Conservation (phyloP, 1,140 invertebrate genomes). For the Aricia agestis region DNA sequence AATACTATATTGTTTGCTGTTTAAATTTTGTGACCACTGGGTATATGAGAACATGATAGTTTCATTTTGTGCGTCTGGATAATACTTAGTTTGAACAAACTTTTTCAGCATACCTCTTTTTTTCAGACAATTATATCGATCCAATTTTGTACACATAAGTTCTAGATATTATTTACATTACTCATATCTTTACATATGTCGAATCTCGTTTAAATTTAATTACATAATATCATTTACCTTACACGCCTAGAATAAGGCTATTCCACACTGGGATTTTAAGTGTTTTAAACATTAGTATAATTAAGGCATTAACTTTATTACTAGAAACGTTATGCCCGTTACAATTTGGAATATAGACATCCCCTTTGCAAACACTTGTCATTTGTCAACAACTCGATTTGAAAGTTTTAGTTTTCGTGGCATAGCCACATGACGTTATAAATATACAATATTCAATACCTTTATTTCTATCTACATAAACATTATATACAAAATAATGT, state of each 20-base stretch:
- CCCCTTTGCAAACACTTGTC: background rate
- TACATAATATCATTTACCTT: background rate
- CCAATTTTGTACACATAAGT: background rate
- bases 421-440: slow-evolving; percentile 19
- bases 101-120: background rate
- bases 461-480: slow-evolving; percentile 47
- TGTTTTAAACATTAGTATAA: background rate
- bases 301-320: slow-evolving; percentile 3
- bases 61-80: background rate
- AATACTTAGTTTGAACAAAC: background rate
- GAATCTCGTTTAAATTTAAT: background rate
- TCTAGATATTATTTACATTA: background rate
- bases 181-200: background rate
- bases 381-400: no score
- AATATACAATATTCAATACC: slow-evolving; percentile 31
- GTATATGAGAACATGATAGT: background rate
- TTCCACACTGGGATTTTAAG: background rate
- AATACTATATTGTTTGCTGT: no score
- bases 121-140: background rate
- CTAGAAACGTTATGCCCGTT: background rate
- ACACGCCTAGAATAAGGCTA: background rate
- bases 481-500: slow-evolving; percentile 51
- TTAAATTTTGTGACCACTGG: background rate
- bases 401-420: background rate
- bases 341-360: background rate